phyloP scores from a whole-genome alignment of 1,140 invertebrate genomes.

The Hyposmocoma kahamanoa region DNA sequence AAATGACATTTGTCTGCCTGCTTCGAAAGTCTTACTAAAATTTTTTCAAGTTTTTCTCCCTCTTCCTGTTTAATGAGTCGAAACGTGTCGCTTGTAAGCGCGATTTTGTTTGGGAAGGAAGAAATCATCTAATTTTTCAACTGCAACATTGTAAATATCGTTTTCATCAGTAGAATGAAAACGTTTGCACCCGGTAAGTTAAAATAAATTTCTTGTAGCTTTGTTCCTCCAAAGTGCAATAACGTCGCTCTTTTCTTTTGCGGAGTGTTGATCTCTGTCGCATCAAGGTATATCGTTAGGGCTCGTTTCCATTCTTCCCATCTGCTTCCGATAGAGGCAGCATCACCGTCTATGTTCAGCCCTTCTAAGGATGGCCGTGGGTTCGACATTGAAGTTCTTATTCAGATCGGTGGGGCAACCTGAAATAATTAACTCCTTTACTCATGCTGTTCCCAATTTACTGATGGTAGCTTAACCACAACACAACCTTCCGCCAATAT shows the following conservation, averaged over 20 bases:
- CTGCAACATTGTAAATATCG: not conserved
- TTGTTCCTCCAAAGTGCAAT: slow-evolving; percentile 23
- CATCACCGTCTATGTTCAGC: not conserved
- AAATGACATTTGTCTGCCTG: slow-evolving; percentile 3
- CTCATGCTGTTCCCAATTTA: too few relatives aligned
- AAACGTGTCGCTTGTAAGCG: slow-evolving; percentile 1
- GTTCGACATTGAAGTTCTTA: too few relatives aligned
- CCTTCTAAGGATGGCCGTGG: too few relatives aligned
- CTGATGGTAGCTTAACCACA: too few relatives aligned
- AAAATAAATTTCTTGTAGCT: slow-evolving; percentile 25
- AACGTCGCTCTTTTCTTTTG: slow-evolving; percentile 24
- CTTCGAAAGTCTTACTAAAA: slow-evolving; percentile 1
- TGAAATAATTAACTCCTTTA: too few relatives aligned
- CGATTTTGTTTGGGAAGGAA: slow-evolving; percentile 5
- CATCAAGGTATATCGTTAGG: slow-evolving; percentile 22
- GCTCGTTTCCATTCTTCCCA: slow-evolving; percentile 23
- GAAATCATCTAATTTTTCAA: slow-evolving; percentile 9
- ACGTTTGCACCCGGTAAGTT: slow-evolving; percentile 26
- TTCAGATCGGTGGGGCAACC: too few relatives aligned
- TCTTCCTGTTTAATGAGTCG: slow-evolving; percentile 1
- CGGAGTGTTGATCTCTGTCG: slow-evolving; percentile 12
- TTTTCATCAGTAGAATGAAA: not conserved
- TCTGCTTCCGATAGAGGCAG: not conserved
- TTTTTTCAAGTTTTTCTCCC: slow-evolving; percentile 2
- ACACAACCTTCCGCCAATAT: too few relatives aligned